These are phyloP conservation scores for Eupithecia abbreviata DNA, from an alignment of 2,888 invertebrate species.

Conservation along the genomic window DNA sequence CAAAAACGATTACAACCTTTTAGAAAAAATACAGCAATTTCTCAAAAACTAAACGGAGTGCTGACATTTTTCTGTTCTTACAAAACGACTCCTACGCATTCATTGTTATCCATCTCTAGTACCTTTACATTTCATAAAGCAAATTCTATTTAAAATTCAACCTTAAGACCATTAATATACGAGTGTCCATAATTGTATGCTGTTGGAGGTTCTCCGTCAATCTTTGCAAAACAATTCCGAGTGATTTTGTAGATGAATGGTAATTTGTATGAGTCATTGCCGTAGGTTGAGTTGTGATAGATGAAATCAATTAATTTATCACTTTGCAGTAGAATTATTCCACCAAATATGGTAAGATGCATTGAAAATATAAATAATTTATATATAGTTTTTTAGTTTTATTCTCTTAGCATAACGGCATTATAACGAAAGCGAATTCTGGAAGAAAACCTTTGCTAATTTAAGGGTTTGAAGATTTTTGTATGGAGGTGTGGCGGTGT, in stretches of 20 bases:
- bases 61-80: conserved; percentile 69
- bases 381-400: not conserved
- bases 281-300: conserved; percentile 54
- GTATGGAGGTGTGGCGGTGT: too few relatives aligned
- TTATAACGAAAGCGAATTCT: too few relatives aligned
- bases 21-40: conserved; percentile 47
- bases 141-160: conserved; percentile 23
- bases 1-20: conserved; percentile 37
- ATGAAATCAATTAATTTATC: conserved; percentile 65
- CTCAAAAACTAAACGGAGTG: conserved; percentile 51
- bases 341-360: conserved; percentile 39
- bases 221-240: conserved; percentile 48
- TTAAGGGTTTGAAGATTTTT: too few relatives aligned
- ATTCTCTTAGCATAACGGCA: not conserved
- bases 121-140: conserved; percentile 1
- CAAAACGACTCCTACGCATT: conserved; percentile 65
- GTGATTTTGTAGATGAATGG: conserved; percentile 57
- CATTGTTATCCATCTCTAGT: conserved; percentile 62
- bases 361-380: not conserved
- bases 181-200: not conserved
- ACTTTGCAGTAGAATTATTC: conserved; percentile 59
- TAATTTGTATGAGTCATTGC: conserved; percentile 37
- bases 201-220: conserved; percentile 8
- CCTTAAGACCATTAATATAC: not conserved
- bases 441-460: too few relatives aligned